Evolutionary conservation across 2,113 vertebrate genomes (phyloP), one percentile per base, ranked within the genome.

Genomic region (Pteruthius melanotis): DNA sequence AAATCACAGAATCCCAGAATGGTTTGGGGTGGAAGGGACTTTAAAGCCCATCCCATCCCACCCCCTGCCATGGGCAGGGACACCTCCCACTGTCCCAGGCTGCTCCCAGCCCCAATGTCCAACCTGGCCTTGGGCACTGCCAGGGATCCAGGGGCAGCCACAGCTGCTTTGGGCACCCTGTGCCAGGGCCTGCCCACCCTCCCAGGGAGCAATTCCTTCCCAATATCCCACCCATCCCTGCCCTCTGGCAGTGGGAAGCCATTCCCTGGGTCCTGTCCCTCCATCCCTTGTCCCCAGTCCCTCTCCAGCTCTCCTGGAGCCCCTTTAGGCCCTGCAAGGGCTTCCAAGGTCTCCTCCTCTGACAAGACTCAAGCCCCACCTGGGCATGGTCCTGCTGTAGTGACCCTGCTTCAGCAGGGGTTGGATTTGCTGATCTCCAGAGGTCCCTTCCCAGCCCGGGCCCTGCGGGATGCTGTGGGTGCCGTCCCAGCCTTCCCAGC

Each of bases 11-110:
- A 60, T 45, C 39, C 10, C 10, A 18, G 39, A 18, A 44, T 9
- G 49, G 17, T 19, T 63, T 56, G 21, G 18, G 8, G 27, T 27
- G 20, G 11, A 7, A 61, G 6, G 24, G 40, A 42, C 26, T 14
- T 35, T 11, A 15, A 35, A 35, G 4, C 8, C 1, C 31, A 31
- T 8, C n/a, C 20, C 2, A 1, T 45, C 0, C 24, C 39, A 8
- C 2, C 16, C 16, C 9, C 4, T 53, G 39, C 60, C 30, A 26
- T 7, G 33, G n/a, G 28, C 78, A 68, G 78, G 39, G 47, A 40
- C 47, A 68, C 10, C 7, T 69, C 1, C 30, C 26, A 19, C n/a
- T 13, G 0, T 17, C 21, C 40, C 78, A 83, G 14, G 9, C 0
- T 16, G 61, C 26, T 89, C n/a, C 61, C 3, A 47, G 19, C 23